Conservation (phyloP, 2,797 vertebrate genomes). For the Ambastaia sidthimunki region DNA sequence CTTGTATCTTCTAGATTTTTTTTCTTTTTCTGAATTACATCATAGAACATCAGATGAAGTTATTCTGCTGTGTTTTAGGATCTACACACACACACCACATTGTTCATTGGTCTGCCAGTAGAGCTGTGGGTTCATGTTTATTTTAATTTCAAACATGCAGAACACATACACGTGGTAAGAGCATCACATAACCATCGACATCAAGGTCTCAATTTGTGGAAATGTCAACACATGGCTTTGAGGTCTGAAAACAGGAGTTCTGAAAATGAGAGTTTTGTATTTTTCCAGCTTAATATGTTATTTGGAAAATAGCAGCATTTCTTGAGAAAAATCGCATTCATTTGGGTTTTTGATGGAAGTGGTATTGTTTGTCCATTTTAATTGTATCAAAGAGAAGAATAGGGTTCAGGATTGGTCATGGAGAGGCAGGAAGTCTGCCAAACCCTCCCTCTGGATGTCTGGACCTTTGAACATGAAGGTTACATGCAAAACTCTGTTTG, state of each 20-base stretch:
- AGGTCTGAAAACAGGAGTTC: constrained; percentile 29
- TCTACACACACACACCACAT: constrained; percentile 30
- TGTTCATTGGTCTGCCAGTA: constrained; percentile 29
- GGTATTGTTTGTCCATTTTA: constrained; percentile 55
- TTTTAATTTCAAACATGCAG: constrained; percentile 56
- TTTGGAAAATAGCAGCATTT: constrained; percentile 42
- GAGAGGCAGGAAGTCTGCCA: constrained; percentile 58
- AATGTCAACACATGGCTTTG: constrained; percentile 48
- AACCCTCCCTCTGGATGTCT: constrained; percentile 53
- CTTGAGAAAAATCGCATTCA: constrained; percentile 2
- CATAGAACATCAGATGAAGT: background rate
- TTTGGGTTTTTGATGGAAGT: constrained; percentile 31
- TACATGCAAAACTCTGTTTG: constrained; percentile 48
- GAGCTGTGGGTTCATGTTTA: constrained; percentile 50
- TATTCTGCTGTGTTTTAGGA: constrained; percentile 22
- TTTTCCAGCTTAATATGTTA: constrained; percentile 47
- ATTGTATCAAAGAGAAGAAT: constrained; percentile 55
- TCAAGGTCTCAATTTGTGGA: constrained; percentile 26
- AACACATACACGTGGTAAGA: constrained; percentile 51
- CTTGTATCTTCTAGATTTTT: background rate
- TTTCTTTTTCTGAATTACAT: constrained; percentile 8
- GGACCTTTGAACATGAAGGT: constrained; percentile 49
- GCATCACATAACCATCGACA: constrained; percentile 31
- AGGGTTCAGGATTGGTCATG: constrained; percentile 46
- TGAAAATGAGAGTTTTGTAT: constrained; percentile 30